Evolutionary conservation across 2,888 invertebrate genomes (phyloP), one percentile per base, ranked within the genome.

Genomic region (Iphiclides podalirius): DNA sequence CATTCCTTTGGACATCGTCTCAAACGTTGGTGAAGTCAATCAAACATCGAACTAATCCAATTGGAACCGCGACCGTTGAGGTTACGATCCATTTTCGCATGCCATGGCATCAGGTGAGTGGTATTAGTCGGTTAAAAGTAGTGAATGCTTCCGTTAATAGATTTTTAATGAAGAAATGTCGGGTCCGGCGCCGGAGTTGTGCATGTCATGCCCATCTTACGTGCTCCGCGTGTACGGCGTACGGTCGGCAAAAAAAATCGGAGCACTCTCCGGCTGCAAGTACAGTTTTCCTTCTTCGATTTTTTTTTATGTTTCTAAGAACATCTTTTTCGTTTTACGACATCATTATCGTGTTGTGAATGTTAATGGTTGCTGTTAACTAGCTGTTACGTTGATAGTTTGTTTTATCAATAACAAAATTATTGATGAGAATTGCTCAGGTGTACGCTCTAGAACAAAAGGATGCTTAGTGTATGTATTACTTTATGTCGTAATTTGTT

Each of bases 111-210:
- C 34, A 37, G 12, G 46, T 49, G 49, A 52, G 20, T 47, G 1
- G 9, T 44, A 41, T 41, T 38, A 17, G 36, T 54, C 36, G 44
- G 47, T 60, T 59, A 61, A 61, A 62, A 68, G 61, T 65, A 70
- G 75, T 82, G 86, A 87, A 86, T 84, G 87, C 87, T 85, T 83
- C 85, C 72, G 84, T 79, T 88, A 88, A 87, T 88, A 88, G 86
- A 86, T 85, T 85, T 85, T 86, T 88, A 87, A 88, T 87, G 86
- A 88, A 88, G 83, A 83, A 85, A 84, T 84, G 87, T 81, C 77
- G 80, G 84, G 71, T 65, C 63, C 66, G 74, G 71, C 69, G 78
- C 58, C 59, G 70, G 68, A 66, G 79, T 82, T 80, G 73, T 86
- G 87, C 86, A 72, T 78, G 86, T 88, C 87, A 87, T 86, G 87